Base-by-base conservation (phyloP, 2,888 invertebrate genomes). In the Trachelus tabidus region DNA sequence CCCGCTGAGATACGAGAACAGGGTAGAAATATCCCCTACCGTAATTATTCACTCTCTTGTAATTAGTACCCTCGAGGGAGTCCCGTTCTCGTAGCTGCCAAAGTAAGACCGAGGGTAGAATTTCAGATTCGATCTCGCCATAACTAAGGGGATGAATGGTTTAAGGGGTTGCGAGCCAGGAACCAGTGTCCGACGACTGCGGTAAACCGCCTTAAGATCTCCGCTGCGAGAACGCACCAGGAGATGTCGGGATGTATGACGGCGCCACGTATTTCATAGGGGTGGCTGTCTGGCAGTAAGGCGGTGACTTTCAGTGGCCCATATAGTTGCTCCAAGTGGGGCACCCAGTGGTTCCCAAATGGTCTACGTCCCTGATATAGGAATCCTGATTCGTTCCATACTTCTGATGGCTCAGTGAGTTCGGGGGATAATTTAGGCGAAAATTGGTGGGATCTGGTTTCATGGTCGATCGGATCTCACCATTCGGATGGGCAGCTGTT, bases 401-500 rank as follows among this genome's bases (percentile, higher is more conserved):
- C 23, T 56, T 56, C 56, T 9, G 56, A 1, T 23, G 2, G 2
- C 56, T 9, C 23, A 9, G 23, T 9, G 56, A 56, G 23, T 56
- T 1, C 56, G 9, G 78, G 76, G 78, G 83, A 83, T 84, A 88
- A 85, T 85, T 83, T 85, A 79, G 83, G 84, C 81, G 83, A 83
- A 85, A 85, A 85, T 83, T 84, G 75, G 75, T 69, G 75, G 80
- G 78, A 79, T 75, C 40, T 73, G 78, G 74, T 34, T 11, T 34
- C 12, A 23, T 1, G 31, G 34, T 30, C 77, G 78, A 79, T 84
- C 37, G 12, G 37, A 37, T 37, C 15, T 15, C 15, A 15, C 37
- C 37, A 81, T 83, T 79, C 82, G 83, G 85, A 84, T 81, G 81
- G 79, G 85, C 84, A 84, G 83, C 82, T 86, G 85, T 88, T 88